Conservation (phyloP, 2,888 invertebrate species). For the Didymodactylos carnosus region DNA sequence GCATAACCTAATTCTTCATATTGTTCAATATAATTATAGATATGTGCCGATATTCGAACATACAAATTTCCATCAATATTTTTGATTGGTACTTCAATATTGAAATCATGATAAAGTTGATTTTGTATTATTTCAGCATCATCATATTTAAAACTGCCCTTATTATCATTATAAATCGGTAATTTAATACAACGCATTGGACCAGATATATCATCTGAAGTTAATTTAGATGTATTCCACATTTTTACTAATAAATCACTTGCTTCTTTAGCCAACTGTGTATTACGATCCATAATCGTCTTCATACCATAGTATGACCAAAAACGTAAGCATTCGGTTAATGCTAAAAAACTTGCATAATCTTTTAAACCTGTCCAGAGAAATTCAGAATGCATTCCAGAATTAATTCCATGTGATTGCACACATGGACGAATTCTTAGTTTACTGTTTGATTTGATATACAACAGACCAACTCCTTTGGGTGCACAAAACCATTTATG, state of each 20-base stretch:
- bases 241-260: slow-evolving; percentile 21
- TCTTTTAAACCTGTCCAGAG: slow-evolving; percentile 31
- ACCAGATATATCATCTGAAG: slow-evolving; percentile 8
- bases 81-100: slow-evolving; percentile 22
- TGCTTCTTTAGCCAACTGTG: slow-evolving; percentile 20
- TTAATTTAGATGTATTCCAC: slow-evolving; percentile 20
- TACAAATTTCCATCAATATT: slow-evolving; percentile 23
- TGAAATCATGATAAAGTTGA: slow-evolving; percentile 22
- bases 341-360: slow-evolving; percentile 26
- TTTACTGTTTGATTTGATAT: slow-evolving; percentile 16
- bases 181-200: slow-evolving; percentile 1
- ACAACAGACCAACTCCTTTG: slow-evolving; percentile 29
- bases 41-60: slow-evolving; percentile 19
- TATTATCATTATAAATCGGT: not conserved
- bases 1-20: slow-evolving; percentile 20
- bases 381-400: slow-evolving; percentile 29
- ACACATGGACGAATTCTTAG: slow-evolving; percentile 21
- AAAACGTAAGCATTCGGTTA: slow-evolving; percentile 25
- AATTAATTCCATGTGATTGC: slow-evolving; percentile 30
- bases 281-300: slow-evolving; percentile 20
- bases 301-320: slow-evolving; percentile 22
- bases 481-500: slow-evolving; percentile 32
- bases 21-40: slow-evolving; percentile 18
- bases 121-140: slow-evolving; percentile 26
- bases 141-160: slow-evolving; percentile 19